Base-by-base conservation (phyloP, 2,113 vertebrate species). In the Myocastor coypus region DNA sequence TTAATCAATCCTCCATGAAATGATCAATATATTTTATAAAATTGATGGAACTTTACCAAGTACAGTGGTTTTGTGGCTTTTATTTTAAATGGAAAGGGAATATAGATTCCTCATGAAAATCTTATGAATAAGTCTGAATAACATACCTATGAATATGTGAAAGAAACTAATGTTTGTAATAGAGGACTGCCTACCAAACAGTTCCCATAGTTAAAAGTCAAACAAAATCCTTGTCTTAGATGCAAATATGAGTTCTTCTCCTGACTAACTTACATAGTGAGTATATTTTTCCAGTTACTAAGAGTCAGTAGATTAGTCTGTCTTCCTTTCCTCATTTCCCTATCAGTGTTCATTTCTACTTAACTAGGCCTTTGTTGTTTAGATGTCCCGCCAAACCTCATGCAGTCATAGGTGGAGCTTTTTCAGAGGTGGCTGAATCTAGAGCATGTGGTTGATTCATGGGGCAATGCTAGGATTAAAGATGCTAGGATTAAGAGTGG, bases 1-100 rank as follows among this genome's bases (percentile, higher is more conserved):
- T 91, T 83, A 95, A 77, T 57, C 34, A 89, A 19, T 89, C 16
- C 9, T 52, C 46, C 84, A 42, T 78, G 28, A 71, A 89, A 82
- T 71, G 83, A 89, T 68, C 55, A 81, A 46, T 66, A 91, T 63
- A 42, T 3, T 83, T 81, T 10, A 81, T 19, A 64, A 80, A 90
- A 92, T 5, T 80, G 22, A 55, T 71, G 13, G 73, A 96, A 87
- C 24, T 55, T 84, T 32, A 73, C 83, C 50, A 61, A 46, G 75
- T 78, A 61, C 16, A 87, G 20, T 83, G 12, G 11, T 83, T 83
- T 78, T n/a, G 24, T 83, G 84, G 12, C 50, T 78, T 28, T 40
- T 86, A 32, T 77, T 87, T 94, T 91, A 92, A 92, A 83, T 88
- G 63, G 91, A 69, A 7, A 94, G 24, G 59, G 10, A 95, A 68